Evolutionary conservation across 2,797 vertebrate genomes (phyloP).

Genomic region (Eulemur coronatus): DNA sequence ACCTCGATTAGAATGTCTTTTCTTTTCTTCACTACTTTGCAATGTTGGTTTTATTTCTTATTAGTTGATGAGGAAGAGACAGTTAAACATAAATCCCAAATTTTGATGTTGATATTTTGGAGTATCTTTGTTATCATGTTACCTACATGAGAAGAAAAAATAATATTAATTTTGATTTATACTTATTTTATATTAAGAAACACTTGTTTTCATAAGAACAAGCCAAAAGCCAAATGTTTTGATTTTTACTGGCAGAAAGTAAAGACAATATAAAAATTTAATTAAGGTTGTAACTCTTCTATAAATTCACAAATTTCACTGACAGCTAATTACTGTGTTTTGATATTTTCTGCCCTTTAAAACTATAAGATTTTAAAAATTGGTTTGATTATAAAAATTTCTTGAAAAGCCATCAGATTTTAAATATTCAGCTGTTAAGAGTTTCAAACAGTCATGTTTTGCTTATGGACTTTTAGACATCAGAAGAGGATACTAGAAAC

Average conservation of each 20-base stretch:
- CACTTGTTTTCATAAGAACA: slow-evolving; percentile 4
- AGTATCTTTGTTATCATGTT: background rate
- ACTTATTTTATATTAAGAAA: slow-evolving; percentile 29
- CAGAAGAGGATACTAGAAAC: background rate
- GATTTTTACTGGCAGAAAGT: slow-evolving; percentile 45
- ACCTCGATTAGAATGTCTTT: background rate
- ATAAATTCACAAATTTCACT: slow-evolving; percentile 38
- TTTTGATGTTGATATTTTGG: background rate
- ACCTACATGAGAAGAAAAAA: background rate
- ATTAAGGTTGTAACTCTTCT: slow-evolving; percentile 31
- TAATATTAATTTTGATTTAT: background rate
- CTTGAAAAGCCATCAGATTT: background rate
- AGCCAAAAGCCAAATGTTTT: background rate
- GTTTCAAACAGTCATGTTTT: background rate
- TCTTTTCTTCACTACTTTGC: background rate
- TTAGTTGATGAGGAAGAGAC: background rate
- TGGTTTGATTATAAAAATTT: background rate
- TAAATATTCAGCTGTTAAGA: background rate
- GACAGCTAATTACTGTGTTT: slow-evolving; percentile 9
- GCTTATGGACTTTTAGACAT: background rate
- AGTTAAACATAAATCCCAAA: background rate
- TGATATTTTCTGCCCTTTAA: slow-evolving; percentile 28
- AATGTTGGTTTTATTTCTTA: background rate
- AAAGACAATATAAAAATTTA: slow-evolving; percentile 49
- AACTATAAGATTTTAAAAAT: slow-evolving; percentile 18